These are phyloP conservation scores for Eustalomyia histrio DNA, from an alignment of 2,888 invertebrate genomes.

Conservation along the genomic window DNA sequence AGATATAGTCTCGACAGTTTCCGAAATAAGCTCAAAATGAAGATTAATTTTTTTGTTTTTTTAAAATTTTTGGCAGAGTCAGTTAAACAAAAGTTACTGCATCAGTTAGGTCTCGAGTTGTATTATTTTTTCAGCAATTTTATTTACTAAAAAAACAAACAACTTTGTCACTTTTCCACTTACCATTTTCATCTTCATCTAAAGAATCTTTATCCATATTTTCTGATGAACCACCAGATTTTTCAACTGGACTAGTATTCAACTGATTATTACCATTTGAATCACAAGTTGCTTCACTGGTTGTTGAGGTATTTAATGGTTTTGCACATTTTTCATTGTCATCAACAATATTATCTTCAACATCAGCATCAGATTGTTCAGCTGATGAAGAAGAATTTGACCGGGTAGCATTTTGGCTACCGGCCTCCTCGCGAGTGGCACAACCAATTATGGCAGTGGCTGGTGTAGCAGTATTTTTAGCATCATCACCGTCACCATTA, in stretches of 20 bases:
- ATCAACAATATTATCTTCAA: constrained; percentile 88
- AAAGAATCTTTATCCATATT: constrained; percentile 81
- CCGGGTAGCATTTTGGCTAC: constrained; percentile 41
- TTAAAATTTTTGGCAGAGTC: no score
- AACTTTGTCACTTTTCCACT: no score
- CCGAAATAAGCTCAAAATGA: no score
- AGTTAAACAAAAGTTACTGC: no score
- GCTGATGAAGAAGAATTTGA: constrained; percentile 80
- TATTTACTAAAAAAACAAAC: no score
- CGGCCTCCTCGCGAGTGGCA: constrained; percentile 60
- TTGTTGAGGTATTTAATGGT: constrained; percentile 57
- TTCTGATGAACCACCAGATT: constrained; percentile 82
- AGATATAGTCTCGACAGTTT: no score
- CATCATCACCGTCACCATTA: no score
- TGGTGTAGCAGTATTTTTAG: neutral
- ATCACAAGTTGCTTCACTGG: constrained; percentile 67
- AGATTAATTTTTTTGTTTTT: no score
- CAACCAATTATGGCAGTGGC: constrained; percentile 50
- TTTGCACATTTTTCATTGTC: constrained; percentile 72
- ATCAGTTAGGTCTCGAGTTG: no score
- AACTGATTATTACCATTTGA: constrained; percentile 76
- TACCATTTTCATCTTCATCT: constrained; percentile 81
- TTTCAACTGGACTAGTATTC: constrained; percentile 77
- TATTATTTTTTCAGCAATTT: no score
- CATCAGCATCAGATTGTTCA: constrained; percentile 89